Conservation (phyloP, 2,113 vertebrate species). For the Coryphaenoides rupestris region DNA sequence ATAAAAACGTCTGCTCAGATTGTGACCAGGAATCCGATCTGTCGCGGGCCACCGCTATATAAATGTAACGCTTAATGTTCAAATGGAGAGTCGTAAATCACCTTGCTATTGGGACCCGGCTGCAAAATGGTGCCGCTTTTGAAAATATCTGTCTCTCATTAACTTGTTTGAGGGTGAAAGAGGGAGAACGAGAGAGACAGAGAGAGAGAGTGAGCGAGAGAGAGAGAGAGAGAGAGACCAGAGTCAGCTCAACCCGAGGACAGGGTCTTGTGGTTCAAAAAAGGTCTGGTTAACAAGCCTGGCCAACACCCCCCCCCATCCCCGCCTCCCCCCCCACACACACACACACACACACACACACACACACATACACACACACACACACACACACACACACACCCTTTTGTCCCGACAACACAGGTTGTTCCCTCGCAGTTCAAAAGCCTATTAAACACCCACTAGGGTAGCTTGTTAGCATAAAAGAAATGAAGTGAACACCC, state of each 20-base stretch:
- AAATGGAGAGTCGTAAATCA: conserved; percentile 72
- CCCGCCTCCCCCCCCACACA: too few species aligned
- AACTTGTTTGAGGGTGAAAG: conserved; percentile 60
- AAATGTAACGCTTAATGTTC: conserved; percentile 69
- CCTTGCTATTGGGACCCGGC: conserved; percentile 51
- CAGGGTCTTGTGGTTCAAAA: conserved; percentile 57
- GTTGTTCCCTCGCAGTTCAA: conserved; percentile 31
- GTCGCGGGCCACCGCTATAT: conserved; percentile 55
- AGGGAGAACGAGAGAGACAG: too few species aligned
- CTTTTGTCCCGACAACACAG: conserved; percentile 16
- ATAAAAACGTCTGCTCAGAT: conserved; percentile 70
- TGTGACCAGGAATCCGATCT: conserved; percentile 60
- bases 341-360: too few species aligned
- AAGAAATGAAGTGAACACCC: too few species aligned
- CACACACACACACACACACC: too few species aligned
- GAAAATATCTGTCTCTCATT: conserved; percentile 71
- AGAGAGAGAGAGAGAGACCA: conserved; percentile 13
- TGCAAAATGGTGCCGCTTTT: conserved; percentile 44
- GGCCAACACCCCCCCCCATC: neutral
- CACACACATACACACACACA: too few species aligned
- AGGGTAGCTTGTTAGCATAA: too few species aligned
- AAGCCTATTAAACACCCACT: neutral
- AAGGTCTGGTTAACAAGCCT: conserved; percentile 47
- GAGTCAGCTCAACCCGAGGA: conserved; percentile 39
- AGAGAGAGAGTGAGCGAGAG: too few species aligned